Percentiles rank a stretch among this genome's conserved stretches.
These are phyloP conservation scores for Venustoraphidia nigricollis DNA, from an alignment of 2,888 invertebrate species.

Conservation along the genomic window DNA sequence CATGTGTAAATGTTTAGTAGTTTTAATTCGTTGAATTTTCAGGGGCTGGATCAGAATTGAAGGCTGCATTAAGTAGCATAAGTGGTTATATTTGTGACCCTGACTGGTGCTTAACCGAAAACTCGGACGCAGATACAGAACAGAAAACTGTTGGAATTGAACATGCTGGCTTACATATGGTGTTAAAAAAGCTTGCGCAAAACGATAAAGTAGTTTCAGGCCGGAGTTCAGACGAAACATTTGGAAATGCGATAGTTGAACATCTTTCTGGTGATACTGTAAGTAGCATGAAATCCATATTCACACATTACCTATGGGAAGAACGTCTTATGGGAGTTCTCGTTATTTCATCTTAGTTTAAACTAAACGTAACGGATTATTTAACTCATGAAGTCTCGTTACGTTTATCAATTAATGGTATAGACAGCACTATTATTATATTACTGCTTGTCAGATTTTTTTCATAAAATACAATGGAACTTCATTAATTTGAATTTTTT, in stretches of 20 bases:
- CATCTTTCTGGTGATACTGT: conserved; percentile 38
- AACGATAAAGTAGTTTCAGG: conserved; percentile 36
- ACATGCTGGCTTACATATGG: conserved; percentile 60
- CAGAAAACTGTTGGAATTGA: conserved; percentile 38
- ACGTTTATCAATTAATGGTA: no score
- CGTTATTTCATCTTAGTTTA: no score
- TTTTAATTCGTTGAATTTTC: no score
- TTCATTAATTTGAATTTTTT: no score
- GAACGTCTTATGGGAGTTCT: no score
- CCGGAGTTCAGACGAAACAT: conserved; percentile 28
- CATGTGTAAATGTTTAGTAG: no score
- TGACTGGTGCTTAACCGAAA: conserved; percentile 37
- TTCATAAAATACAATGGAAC: no score
- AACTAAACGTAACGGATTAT: no score
- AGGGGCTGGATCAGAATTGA: conserved; percentile 21
- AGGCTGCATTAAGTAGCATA: conserved; percentile 29
- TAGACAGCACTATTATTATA: no score
- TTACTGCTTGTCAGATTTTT: no score
- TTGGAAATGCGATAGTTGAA: conserved; percentile 40
- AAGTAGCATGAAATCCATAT: conserved; percentile 16
- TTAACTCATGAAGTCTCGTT: no score
- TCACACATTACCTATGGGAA: no score
- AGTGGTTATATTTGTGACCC: conserved; percentile 28
- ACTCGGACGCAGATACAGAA: conserved; percentile 10
- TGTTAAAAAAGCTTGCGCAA: conserved; percentile 56